Percentiles rank a stretch among this genome's conserved stretches.
Evolutionary conservation across 2,888 invertebrate species (phyloP).

Genomic region (Chaetoderma sp.): DNA sequence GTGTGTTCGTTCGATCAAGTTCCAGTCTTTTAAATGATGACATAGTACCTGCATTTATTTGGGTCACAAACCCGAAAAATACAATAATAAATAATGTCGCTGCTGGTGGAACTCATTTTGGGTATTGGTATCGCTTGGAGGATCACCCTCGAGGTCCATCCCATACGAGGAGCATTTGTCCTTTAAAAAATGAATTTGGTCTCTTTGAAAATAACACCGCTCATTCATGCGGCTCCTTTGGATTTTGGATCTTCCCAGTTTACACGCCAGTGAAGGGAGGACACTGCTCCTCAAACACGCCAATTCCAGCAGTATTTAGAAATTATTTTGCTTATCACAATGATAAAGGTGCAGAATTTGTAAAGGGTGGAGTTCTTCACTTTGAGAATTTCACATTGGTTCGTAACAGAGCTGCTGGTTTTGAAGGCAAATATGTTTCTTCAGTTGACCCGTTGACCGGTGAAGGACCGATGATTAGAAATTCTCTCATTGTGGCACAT

Average conservation of each 20-base stretch:
- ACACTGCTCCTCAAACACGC: constrained; percentile 31
- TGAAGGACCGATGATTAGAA: constrained; percentile 43
- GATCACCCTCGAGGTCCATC: constrained; percentile 63
- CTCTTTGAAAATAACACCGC: constrained; percentile 60
- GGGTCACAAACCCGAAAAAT: constrained; percentile 66
- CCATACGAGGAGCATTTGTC: constrained; percentile 48
- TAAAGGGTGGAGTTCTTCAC: constrained; percentile 56
- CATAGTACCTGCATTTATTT: constrained; percentile 65
- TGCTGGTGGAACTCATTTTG: constrained; percentile 66
- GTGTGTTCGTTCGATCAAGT: constrained; percentile 57
- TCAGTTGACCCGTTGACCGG: constrained; percentile 34
- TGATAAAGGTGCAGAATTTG: constrained; percentile 63
- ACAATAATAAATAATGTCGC: constrained; percentile 56
- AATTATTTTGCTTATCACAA: constrained; percentile 58
- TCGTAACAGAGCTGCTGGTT: constrained; percentile 58
- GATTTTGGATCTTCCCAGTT: constrained; percentile 61
- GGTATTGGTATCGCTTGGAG: constrained; percentile 65
- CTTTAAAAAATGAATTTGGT: constrained; percentile 50
- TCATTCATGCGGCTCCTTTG: constrained; percentile 65
- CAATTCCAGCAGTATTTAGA: constrained; percentile 35
- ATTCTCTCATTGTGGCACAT: constrained; percentile 47
- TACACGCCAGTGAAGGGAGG: constrained; percentile 47
- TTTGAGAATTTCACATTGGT: constrained; percentile 51
- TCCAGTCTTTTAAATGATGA: constrained; percentile 65
- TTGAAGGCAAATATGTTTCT: constrained; percentile 51